Percentiles rank a stretch among this genome's conserved stretches.
These are phyloP conservation scores for Amorpha juglandis DNA, from an alignment of 2,888 invertebrate genomes.

Conservation along the genomic window DNA sequence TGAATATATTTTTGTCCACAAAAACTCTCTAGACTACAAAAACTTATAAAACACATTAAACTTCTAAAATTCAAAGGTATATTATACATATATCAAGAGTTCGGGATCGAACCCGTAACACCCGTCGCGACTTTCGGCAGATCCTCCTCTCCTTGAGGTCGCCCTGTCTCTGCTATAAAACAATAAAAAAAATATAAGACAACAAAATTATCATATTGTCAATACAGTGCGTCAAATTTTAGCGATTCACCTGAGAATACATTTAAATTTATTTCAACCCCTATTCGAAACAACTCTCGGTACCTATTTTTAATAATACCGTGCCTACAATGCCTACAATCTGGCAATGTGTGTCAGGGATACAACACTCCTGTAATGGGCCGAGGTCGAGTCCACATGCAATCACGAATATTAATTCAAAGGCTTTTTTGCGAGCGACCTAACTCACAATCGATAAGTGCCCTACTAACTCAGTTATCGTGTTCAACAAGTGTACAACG, in stretches of 20 bases:
- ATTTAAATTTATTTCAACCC: background rate
- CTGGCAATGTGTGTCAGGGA: conserved; percentile 33
- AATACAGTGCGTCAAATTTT: background rate
- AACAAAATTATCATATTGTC: too few species aligned
- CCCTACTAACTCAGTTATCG: conserved; percentile 27
- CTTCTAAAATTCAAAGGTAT: too few species aligned
- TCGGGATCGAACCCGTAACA: too few species aligned
- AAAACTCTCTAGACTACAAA: too few species aligned
- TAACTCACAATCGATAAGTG: conserved; percentile 32
- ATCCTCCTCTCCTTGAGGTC: too few species aligned
- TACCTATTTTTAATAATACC: background rate
- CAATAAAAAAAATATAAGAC: too few species aligned
- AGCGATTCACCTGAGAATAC: background rate
- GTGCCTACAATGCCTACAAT: conserved; percentile 5
- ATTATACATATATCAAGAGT: too few species aligned
- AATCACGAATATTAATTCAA: conserved; percentile 27
- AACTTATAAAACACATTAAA: too few species aligned
- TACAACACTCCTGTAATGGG: conserved; percentile 20
- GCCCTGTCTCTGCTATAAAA: too few species aligned
- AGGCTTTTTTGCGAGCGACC: conserved; percentile 28
- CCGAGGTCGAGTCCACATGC: conserved; percentile 31
- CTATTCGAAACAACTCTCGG: background rate
- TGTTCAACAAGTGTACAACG: conserved; percentile 4
- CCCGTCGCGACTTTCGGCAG: too few species aligned
- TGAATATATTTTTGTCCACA: too few species aligned